Evolutionary conservation across 2,797 vertebrate genomes (phyloP), one percentile per base, ranked within the genome.

Genomic region (Sebastes steindachneri): DNA sequence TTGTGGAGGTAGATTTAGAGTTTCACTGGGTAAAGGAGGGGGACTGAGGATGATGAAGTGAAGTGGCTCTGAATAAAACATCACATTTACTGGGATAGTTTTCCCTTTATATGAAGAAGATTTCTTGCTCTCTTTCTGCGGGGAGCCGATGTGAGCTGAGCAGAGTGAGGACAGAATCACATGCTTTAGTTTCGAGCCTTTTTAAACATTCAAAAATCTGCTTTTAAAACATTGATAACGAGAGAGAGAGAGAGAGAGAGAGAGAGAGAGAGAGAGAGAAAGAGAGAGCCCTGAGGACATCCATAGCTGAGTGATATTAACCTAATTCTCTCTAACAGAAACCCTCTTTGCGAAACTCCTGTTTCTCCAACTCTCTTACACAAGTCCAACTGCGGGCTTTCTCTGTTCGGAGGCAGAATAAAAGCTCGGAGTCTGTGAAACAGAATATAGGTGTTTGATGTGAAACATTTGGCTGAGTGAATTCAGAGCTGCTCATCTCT

Each of bases 21-120:
- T 76, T 66, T 77, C 48, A 77, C n/a, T 17, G 35, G 29, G 35
- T 51, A 31, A 74, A 41, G 29, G 66, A 59, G 37, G 66, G 19
- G 35, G 60, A 10, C 41, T 85, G 35, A 58, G n/a, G 75, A 81
- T 77, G 69, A 90, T 89, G 80, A 87, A 74, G 71, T 75, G 75
- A 65, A 83, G 59, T 28, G 28, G 54, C 74, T 67, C 75, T 91
- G 83, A 88, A 91, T 91, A 90, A 90, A 91, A 90, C 78, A 90
- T 90, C 26, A 63, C 73, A 87, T 90, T 86, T 84, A 75, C 78
- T 83, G 74, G 71, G 75, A 53, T 84, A 77, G 55, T 86, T 88
- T 78, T 84, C 63, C 69, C 70, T 41, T 14, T 79, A 72, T 72
- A 85, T 68, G 64, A 72, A 78, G 51, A 66, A 65, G 60, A 77